Evolutionary conservation across 2,888 invertebrate genomes (phyloP).

Genomic region (Drosophila helvetica): DNA sequence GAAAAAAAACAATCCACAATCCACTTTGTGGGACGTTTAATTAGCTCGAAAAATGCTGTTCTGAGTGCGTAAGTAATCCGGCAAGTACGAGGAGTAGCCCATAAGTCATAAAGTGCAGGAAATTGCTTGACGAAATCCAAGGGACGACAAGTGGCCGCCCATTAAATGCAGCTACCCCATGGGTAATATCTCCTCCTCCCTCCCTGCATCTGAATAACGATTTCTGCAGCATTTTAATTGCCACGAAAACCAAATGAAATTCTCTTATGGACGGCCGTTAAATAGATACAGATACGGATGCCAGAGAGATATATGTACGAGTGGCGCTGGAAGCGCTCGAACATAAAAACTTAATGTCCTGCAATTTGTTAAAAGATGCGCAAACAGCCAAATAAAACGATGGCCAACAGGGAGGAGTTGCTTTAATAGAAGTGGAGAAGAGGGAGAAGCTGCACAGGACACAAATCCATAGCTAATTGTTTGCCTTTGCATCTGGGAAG

Average conservation of each 20-base stretch:
- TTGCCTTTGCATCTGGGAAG: constrained; percentile 23
- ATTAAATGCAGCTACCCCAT: constrained; percentile 63
- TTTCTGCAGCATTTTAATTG: constrained; percentile 73
- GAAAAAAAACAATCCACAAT: neutral
- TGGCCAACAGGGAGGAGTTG: constrained; percentile 15
- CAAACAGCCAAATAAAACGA: constrained; percentile 53
- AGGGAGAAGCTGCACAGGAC: constrained; percentile 21
- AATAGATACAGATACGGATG: constrained; percentile 21
- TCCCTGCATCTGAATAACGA: constrained; percentile 56
- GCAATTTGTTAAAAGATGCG: constrained; percentile 66
- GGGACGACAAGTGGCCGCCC: constrained; percentile 35
- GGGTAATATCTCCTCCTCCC: constrained; percentile 3
- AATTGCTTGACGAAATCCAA: constrained; percentile 45
- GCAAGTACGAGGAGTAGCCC: constrained; percentile 23
- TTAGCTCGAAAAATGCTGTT: constrained; percentile 44
- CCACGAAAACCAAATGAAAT: constrained; percentile 52
- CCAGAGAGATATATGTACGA: constrained; percentile 43
- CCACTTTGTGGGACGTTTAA: constrained; percentile 29
- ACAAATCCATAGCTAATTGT: constrained; percentile 29
- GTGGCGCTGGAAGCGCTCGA: constrained; percentile 21
- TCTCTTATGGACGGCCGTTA: constrained; percentile 38
- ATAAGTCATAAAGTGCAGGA: constrained; percentile 72
- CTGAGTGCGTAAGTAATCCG: neutral
- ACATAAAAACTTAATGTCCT: constrained; percentile 72
- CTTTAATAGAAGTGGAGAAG: constrained; percentile 19